A percentile compares a stretch with the other conserved stretches of the same genome.
Evolutionary conservation across 2,113 vertebrate genomes (phyloP).

Genomic region (Podiceps cristatus): DNA sequence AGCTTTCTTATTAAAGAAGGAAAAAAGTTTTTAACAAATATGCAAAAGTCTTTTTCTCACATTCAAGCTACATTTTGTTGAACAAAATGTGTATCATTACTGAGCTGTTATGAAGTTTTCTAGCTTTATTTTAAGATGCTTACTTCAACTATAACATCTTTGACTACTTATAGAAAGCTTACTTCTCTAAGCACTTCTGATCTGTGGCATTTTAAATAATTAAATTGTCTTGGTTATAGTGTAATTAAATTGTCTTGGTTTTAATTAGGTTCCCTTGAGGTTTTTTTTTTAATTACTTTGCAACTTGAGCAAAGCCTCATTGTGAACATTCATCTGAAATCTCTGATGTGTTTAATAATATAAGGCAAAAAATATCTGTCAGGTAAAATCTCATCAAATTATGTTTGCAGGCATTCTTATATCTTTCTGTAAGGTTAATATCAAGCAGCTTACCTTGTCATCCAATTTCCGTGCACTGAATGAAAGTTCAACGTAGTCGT

Average conservation of each 20-base stretch:
- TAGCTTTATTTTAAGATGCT: not conserved
- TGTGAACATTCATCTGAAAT: slow-evolving; percentile 53
- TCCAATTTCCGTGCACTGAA: slow-evolving; percentile 97
- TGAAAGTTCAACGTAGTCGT: slow-evolving; percentile 96
- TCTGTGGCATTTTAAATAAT: slow-evolving; percentile 62
- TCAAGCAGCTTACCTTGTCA: slow-evolving; percentile 88
- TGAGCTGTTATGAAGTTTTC: not conserved
- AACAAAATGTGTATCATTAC: not conserved
- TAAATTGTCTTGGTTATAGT: slow-evolving; percentile 15
- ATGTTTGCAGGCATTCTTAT: slow-evolving; percentile 48
- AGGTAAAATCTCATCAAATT: slow-evolving; percentile 67
- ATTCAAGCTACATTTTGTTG: not conserved
- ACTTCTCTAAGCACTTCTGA: slow-evolving; percentile 46
- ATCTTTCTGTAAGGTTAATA: slow-evolving; percentile 60
- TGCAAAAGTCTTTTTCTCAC: not conserved
- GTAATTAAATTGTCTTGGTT: slow-evolving; percentile 61
- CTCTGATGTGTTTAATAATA: slow-evolving; percentile 69
- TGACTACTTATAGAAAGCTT: slow-evolving; percentile 19
- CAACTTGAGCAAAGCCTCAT: slow-evolving; percentile 40
- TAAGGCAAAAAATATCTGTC: slow-evolving; percentile 39
- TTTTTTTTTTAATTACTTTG: slow-evolving; percentile 49
- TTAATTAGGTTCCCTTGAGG: slow-evolving; percentile 63
- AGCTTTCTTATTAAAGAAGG: not conserved
- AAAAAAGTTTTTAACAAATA: not conserved
- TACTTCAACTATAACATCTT: not conserved